Evolutionary conservation across 2,113 vertebrate genomes (phyloP).

Genomic region (Pluvianellus socialis): DNA sequence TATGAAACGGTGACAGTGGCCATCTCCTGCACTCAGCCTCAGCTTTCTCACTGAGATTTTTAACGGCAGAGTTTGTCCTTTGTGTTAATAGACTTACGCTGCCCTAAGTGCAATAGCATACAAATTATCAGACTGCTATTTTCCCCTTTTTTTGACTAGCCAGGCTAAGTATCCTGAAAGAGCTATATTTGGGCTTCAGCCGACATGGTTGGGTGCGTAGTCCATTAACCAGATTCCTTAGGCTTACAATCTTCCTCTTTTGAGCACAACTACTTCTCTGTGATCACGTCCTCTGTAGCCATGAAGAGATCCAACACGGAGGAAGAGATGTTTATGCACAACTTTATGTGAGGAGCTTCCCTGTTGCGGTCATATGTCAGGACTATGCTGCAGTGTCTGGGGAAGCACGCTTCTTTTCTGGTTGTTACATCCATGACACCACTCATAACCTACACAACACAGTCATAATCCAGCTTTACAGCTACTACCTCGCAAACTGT

Average conservation of each 20-base stretch:
- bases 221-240: background rate
- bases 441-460: background rate
- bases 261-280: background rate
- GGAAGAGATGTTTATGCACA: background rate
- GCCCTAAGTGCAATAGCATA: background rate
- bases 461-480: background rate
- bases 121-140: background rate
- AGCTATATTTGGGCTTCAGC: background rate
- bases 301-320: background rate
- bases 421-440: background rate
- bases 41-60: background rate
- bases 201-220: background rate
- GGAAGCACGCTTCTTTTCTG: background rate
- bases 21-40: background rate
- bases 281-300: background rate
- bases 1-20: background rate
- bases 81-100: background rate
- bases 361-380: background rate
- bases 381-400: background rate
- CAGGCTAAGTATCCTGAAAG: background rate
- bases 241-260: background rate
- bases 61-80: background rate
- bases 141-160: background rate
- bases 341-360: background rate
- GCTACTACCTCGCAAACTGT: background rate